Evolutionary conservation across 23 tunicate species (phyloP), one percentile per base, ranked within the genome.

Genomic region (Pegea sp.): DNA sequence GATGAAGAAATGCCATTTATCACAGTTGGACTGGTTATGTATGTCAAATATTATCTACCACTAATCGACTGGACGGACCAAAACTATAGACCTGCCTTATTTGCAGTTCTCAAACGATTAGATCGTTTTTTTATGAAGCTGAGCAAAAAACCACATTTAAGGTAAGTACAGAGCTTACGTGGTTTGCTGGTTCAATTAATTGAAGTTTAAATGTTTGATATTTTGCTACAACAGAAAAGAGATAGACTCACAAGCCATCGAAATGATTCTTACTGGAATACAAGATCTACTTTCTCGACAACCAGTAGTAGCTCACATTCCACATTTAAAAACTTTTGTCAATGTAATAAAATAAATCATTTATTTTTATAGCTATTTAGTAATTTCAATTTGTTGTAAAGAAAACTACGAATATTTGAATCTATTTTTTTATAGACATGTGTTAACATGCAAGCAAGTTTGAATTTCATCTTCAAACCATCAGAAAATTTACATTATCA

Each of bases 31-130:
- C 54, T 81, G 42, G 63, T 67, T 30, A 56, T 24, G 31, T 81
- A 81, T 54, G 33, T 81, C 28, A 68, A 78, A 53, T 62, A 61
- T 28, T 52, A 68, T 71, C 30, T 81, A 29, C 94, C 94, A 0
- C 34, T 61, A 4, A 66, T 81, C n/a, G 75, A 81, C 31, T 81
- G 94, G 94, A 55, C 94, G 24, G 80, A 69, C n/a, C 72, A 81
- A 28, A 57, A 49, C 20, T 29, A 31, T 19, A 60, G 94, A 5
- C 70, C 81, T 3, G 76, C 81, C 18, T 48, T 81, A 18, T 81
- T 57, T 44, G 52, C 69, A 49, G 71, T 81, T 3, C 44, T 81
- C 57, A 81, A 81, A 51, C 31, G 81, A 42, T 38, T 81, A 6
- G 94, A 81, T 49, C 59, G 71, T 2, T 62, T 67, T 70, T 73